Evolutionary conservation across 2,797 vertebrate species (phyloP).

Genomic region (Bovichtus diacanthus): DNA sequence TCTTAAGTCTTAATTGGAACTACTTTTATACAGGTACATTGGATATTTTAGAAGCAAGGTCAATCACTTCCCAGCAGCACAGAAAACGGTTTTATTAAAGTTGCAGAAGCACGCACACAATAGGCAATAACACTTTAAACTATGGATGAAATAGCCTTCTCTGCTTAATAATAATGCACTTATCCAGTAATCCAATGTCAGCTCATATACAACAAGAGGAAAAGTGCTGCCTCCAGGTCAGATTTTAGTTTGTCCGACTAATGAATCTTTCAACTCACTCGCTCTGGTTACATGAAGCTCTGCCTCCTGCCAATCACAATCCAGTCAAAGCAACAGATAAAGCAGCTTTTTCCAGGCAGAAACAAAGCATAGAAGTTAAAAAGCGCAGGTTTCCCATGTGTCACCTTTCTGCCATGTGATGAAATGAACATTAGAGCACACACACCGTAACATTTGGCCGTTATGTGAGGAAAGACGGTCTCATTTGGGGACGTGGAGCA

Average conservation of each 20-base stretch:
- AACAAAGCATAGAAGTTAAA: not conserved
- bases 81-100: conserved; percentile 4
- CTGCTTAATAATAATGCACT: not conserved
- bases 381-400: not conserved
- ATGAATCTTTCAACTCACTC: not conserved
- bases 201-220: not conserved
- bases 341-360: not conserved
- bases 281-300: not conserved
- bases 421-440: conserved; percentile 18
- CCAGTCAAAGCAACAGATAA: conserved; percentile 1
- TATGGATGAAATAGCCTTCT: not conserved
- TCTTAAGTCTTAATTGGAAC: not conserved
- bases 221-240: conserved; percentile 7
- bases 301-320: conserved; percentile 17
- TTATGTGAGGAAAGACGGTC: not conserved
- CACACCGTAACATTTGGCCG: not conserved
- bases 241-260: conserved; percentile 24
- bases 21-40: not conserved
- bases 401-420: conserved; percentile 19
- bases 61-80: not conserved
- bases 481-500: not conserved
- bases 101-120: not conserved
- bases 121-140: not conserved
- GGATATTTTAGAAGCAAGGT: not conserved
- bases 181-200: conserved; percentile 5